Evolutionary conservation across 2,888 invertebrate genomes (phyloP).

Genomic region (Selenia dentaria): DNA sequence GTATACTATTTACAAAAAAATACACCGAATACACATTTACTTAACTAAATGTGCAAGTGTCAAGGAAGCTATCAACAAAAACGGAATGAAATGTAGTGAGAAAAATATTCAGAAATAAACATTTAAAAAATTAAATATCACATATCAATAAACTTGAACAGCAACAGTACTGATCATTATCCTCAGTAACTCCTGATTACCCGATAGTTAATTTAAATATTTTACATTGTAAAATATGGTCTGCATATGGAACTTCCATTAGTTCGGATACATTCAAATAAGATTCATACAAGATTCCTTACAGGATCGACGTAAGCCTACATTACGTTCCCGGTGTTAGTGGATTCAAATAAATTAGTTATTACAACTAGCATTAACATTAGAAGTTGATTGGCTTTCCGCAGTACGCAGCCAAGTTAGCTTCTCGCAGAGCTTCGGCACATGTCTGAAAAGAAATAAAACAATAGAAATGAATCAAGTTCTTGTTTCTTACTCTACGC

Average conservation of each 20-base stretch:
- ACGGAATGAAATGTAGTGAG: slow-evolving; percentile 56
- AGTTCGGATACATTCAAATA: slow-evolving; percentile 50
- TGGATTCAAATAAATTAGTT: slow-evolving; percentile 41
- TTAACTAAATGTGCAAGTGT: slow-evolving; percentile 55
- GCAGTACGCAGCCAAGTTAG: slow-evolving; percentile 96
- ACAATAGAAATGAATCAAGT: no score
- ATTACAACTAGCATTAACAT: slow-evolving; percentile 44
- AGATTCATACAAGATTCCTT: slow-evolving; percentile 77
- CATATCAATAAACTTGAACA: slow-evolving; percentile 26
- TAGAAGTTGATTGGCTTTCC: slow-evolving; percentile 99
- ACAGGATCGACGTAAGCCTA: slow-evolving; percentile 46
- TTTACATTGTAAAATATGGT: slow-evolving; percentile 2
- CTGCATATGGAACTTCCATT: slow-evolving; percentile 22
- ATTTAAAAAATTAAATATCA: slow-evolving; percentile 46
- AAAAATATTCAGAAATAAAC: slow-evolving; percentile 39
- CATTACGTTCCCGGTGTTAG: slow-evolving; percentile 43
- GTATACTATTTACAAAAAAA: slow-evolving; percentile 75
- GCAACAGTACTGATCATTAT: slow-evolving; percentile 31
- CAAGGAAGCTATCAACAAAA: slow-evolving; percentile 39
- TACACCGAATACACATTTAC: slow-evolving; percentile 61
- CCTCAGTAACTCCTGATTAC: slow-evolving; percentile 36
- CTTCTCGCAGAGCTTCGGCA: slow-evolving; percentile 98
- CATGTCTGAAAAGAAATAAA: slow-evolving; percentile 90
- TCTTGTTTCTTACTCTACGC: no score
- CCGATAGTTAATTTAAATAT: slow-evolving; percentile 12